Evolutionary conservation across 1,140 invertebrate species (phyloP), one percentile per base, ranked within the genome.

Genomic region (Pomacea maculata): DNA sequence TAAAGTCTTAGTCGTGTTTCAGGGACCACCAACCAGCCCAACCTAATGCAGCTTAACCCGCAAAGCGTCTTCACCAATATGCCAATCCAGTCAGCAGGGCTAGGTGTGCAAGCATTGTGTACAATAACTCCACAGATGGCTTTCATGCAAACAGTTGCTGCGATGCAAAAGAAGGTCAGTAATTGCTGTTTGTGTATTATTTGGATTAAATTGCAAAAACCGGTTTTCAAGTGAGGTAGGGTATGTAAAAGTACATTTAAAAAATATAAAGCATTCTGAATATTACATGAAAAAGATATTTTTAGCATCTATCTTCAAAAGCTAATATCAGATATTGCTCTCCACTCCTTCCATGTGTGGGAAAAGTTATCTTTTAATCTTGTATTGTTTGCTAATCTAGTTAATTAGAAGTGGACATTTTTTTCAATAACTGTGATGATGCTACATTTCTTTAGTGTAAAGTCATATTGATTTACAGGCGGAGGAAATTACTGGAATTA

Each of bases 401-500:
- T 25, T 4, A 25, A 21, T 67, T 67, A 21, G 4, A 67, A 67
- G 19, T 21, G 25, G 4, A 25, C 65, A 67, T 19, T 67, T 45
- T 67, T 12, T 52, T 70, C 52, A 15, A 15, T 71, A 29, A 14
- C 12, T 10, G 57, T 61, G 57, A 14, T 14, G 4, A 14, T 61
- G 11, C 57, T 61, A 61, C 57, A 14, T 61, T 61, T 61, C 15
- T 61, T 61, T 17, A 19, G 11, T 72, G 34, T 34, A 45, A 45
- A 45, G 67, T 73, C 84, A 8, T 64, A 70, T 57, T 81, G 52
- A 34, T 81, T 81, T 82, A 15, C 75, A 90, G 87, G 89, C 89
- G 25, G 89, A 91, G 83, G 90, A 91, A 75, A 82, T 91, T 63
- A 91, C 90, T 52, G 90, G 90, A 29, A 87, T 91, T 17, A 85